Evolutionary conservation across 2,797 vertebrate species (phyloP).

Genomic region (Eremophila alpestris): DNA sequence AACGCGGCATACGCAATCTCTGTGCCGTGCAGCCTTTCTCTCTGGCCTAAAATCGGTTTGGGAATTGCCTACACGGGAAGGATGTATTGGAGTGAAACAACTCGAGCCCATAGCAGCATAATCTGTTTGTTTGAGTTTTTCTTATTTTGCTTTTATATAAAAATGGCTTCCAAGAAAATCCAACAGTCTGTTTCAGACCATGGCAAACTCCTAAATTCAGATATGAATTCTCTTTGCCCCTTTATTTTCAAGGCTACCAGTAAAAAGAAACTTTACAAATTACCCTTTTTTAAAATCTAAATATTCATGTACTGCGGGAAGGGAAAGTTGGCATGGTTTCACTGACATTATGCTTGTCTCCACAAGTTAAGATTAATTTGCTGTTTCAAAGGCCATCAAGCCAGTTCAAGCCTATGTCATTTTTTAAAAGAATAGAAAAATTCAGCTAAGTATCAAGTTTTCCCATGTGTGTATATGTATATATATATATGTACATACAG

Average conservation of each 20-base stretch:
- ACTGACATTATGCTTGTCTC: slow-evolving; percentile 1
- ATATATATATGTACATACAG: not conserved
- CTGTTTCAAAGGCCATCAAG: slow-evolving; percentile 14
- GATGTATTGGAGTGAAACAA: not conserved
- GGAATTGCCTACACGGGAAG: not conserved
- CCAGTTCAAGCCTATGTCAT: not conserved
- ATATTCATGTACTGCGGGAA: not conserved
- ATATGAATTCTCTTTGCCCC: not conserved
- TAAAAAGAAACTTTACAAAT: not conserved
- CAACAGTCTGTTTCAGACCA: not conserved
- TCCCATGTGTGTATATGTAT: not conserved
- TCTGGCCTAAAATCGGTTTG: not conserved
- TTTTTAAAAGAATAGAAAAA: not conserved
- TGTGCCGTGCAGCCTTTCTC: not conserved
- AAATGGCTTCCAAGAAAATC: not conserved
- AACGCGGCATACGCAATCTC: fast-evolving
- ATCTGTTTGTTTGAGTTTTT: not conserved
- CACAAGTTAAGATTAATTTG: slow-evolving; percentile 13
- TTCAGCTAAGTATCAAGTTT: not conserved
- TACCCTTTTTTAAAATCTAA: not conserved
- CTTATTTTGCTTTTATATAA: not conserved
- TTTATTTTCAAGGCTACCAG: not conserved
- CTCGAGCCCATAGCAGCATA: not conserved
- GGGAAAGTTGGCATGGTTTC: not conserved
- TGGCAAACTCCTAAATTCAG: not conserved